Conservation (phyloP, 2,888 invertebrate genomes). For the Branchipolynoe longqiensis region DNA sequence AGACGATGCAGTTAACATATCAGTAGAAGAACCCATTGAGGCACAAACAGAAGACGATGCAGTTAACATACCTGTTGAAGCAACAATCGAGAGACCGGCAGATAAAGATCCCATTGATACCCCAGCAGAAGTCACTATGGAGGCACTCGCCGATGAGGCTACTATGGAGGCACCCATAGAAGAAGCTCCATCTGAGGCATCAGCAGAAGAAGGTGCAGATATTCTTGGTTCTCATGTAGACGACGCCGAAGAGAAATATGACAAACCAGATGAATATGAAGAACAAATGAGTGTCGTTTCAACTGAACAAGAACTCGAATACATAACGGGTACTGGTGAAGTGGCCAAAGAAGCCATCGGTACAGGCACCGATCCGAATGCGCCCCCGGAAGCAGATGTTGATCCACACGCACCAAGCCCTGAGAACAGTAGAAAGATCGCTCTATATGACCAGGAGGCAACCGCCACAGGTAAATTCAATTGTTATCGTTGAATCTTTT, state of each 20-base stretch:
- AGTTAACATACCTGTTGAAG: no score
- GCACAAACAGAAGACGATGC: conserved; percentile 18
- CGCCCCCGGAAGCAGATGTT: conserved; percentile 57
- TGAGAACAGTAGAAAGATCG: not conserved
- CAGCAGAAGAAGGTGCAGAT: conserved; percentile 1
- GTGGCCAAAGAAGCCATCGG: conserved; percentile 30
- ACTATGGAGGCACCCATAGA: conserved; percentile 42
- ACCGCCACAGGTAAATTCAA: conserved; percentile 68
- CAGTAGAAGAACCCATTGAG: conserved; percentile 20
- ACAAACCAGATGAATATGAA: conserved; percentile 16
- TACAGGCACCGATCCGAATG: conserved; percentile 22
- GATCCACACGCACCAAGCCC: conserved; percentile 65
- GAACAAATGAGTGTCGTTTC: conserved; percentile 32
- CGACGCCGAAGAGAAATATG: no score
- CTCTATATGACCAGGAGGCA: conserved; percentile 54
- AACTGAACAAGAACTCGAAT: conserved; percentile 46
- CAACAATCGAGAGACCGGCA: no score
- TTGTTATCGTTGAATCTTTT: not conserved
- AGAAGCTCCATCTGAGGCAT: conserved; percentile 57
- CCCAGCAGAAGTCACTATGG: no score
- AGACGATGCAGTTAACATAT: conserved; percentile 56
- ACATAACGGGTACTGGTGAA: conserved; percentile 2
- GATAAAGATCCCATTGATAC: no score
- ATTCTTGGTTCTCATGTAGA: no score
- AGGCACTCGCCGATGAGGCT: no score